Evolutionary conservation across 2,113 vertebrate species (phyloP).

Genomic region (Limnothrissa miodon): DNA sequence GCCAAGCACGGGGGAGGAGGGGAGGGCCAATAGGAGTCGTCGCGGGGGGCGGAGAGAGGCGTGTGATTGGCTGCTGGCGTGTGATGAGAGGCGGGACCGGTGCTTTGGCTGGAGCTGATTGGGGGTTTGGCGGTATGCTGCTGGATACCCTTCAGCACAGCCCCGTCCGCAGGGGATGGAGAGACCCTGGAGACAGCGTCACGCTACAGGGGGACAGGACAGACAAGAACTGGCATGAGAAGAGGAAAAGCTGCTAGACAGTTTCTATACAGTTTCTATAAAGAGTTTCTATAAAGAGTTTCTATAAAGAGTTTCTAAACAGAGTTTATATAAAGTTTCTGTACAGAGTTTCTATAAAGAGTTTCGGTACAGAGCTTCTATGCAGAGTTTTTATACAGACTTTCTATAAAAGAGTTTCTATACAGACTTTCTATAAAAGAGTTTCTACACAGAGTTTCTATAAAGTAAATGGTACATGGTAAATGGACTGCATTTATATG

Average conservation of each 20-base stretch:
- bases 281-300: too few species aligned
- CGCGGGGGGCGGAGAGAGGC: slow-evolving; percentile 5
- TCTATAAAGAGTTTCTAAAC: too few species aligned
- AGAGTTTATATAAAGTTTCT: too few species aligned
- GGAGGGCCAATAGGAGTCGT: slow-evolving; percentile 73
- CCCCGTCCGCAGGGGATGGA: background rate
- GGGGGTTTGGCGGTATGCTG: background rate
- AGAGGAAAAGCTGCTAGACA: background rate
- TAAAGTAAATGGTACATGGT: too few species aligned
- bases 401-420: too few species aligned
- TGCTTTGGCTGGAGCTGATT: background rate
- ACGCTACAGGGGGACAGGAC: background rate
- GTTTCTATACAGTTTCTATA: too few species aligned
- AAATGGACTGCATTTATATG: too few species aligned
- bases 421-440: too few species aligned
- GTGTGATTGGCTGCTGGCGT: slow-evolving; percentile 21
- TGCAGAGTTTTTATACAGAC: too few species aligned
- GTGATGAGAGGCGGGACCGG: background rate
- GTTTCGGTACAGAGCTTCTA: too few species aligned
- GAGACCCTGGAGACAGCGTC: background rate
- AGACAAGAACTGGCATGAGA: background rate
- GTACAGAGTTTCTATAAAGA: too few species aligned
- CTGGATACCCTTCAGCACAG: slow-evolving; percentile 14
- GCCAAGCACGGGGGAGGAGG: slow-evolving; percentile 70
- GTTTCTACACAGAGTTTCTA: too few species aligned